Evolutionary conservation across 2,113 vertebrate genomes (phyloP).

Genomic region (Sphyrna mokarran): DNA sequence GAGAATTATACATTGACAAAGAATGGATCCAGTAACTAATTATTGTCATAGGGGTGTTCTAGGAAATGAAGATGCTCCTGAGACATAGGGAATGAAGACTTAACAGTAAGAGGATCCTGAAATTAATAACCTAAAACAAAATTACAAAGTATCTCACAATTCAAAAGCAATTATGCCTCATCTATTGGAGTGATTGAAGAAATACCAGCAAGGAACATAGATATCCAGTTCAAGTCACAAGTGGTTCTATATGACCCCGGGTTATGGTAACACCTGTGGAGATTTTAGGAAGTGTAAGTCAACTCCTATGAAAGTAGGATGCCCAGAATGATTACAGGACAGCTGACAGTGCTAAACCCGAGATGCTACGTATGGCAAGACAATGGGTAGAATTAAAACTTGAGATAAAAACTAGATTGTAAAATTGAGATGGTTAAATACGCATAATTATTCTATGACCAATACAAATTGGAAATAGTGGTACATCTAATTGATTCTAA

Average conservation of each 20-base stretch:
- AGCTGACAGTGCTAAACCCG: not conserved
- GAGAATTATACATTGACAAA: not conserved
- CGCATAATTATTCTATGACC: not conserved
- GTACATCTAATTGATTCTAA: not conserved
- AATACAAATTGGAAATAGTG: not conserved
- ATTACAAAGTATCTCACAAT: not conserved
- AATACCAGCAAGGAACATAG: not conserved
- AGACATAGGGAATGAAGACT: not conserved
- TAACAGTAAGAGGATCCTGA: not conserved
- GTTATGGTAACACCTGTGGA: not conserved
- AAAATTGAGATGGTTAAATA: not conserved
- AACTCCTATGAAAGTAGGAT: not conserved
- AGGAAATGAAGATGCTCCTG: not conserved
- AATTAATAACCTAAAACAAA: not conserved
- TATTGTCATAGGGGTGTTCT: not conserved
- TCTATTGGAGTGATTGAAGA: not conserved
- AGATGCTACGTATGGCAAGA: not conserved
- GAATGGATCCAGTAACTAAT: not conserved
- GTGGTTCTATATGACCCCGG: not conserved
- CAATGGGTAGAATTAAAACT: not conserved
- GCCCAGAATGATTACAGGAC: not conserved
- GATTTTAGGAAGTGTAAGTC: not conserved
- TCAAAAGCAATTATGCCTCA: not conserved
- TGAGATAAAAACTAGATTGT: not conserved
- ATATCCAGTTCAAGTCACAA: not conserved